These are phyloP conservation scores for Microdon myrmicae DNA, from an alignment of 2,888 invertebrate genomes.

Conservation along the genomic window DNA sequence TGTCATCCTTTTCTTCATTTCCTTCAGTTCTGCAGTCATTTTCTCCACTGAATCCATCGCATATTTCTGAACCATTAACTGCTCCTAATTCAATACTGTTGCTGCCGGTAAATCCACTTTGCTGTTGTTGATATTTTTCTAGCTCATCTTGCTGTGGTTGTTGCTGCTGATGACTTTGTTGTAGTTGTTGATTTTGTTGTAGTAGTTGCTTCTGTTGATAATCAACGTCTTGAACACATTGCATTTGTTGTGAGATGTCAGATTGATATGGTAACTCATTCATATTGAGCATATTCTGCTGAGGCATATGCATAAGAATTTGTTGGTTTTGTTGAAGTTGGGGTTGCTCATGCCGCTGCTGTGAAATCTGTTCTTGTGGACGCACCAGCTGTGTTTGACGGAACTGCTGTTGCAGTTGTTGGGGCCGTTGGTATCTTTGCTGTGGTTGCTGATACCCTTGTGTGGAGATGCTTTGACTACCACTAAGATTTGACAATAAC, in stretches of 20 bases:
- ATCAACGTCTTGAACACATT: conserved; percentile 16
- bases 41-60: too few relatives aligned
- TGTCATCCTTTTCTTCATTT: too few relatives aligned
- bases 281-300: conserved; percentile 24
- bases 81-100: too few relatives aligned
- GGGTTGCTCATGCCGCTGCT: too few relatives aligned
- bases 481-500: conserved; percentile 2
- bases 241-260: too few relatives aligned
- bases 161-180: conserved; percentile 9
- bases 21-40: too few relatives aligned
- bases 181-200: too few relatives aligned
- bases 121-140: too few relatives aligned
- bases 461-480: conserved; percentile 5
- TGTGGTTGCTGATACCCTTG: conserved; percentile 4
- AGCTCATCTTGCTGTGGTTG: too few relatives aligned
- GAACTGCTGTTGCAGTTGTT: conserved; percentile 19
- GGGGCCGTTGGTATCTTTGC: conserved; percentile 7
- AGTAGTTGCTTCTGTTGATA: conserved; percentile 20
- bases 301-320: conserved; percentile 19
- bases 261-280: conserved; percentile 24
- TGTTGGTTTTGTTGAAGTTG: conserved; percentile 24
- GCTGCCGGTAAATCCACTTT: too few relatives aligned
- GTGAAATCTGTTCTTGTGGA: too few relatives aligned
- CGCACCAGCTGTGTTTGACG: conserved; percentile 12
- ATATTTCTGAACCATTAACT: too few relatives aligned